Evolutionary conservation across 2,113 vertebrate genomes (phyloP).

Genomic region (Platysteira castanea): DNA sequence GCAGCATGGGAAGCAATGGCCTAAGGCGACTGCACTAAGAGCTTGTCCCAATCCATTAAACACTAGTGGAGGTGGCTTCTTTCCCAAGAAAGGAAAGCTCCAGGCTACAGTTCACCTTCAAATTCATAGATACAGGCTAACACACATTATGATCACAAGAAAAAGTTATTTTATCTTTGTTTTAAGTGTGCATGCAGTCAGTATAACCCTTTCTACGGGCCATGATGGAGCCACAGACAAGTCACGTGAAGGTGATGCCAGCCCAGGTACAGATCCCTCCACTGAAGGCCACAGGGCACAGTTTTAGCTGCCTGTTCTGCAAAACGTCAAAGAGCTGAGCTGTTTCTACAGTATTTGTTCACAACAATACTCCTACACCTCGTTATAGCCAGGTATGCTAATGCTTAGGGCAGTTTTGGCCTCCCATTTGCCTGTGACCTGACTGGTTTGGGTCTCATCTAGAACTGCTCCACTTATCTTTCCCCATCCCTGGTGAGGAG

Average conservation of each 20-base stretch:
- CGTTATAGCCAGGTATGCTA: neutral
- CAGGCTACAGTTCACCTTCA: conserved; percentile 44
- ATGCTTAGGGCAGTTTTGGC: neutral
- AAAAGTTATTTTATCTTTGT: neutral
- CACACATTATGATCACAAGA: neutral
- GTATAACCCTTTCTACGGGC: neutral
- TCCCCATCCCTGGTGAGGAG: neutral
- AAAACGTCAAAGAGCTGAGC: neutral
- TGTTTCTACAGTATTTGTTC: neutral
- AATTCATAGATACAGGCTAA: neutral
- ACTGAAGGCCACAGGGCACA: neutral
- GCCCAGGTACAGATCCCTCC: neutral
- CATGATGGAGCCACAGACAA: neutral
- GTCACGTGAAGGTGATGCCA: neutral
- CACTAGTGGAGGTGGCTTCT: neutral
- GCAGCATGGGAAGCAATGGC: neutral
- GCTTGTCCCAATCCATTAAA: conserved; percentile 53
- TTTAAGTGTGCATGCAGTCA: neutral
- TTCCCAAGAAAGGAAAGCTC: neutral
- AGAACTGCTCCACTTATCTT: neutral
- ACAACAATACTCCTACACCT: neutral
- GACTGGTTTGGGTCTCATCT: neutral
- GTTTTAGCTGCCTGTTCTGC: neutral
- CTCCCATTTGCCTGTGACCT: neutral
- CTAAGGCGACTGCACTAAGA: neutral